phyloP scores from a whole-genome alignment of 2,888 invertebrate species.

The Biston stratarius region DNA sequence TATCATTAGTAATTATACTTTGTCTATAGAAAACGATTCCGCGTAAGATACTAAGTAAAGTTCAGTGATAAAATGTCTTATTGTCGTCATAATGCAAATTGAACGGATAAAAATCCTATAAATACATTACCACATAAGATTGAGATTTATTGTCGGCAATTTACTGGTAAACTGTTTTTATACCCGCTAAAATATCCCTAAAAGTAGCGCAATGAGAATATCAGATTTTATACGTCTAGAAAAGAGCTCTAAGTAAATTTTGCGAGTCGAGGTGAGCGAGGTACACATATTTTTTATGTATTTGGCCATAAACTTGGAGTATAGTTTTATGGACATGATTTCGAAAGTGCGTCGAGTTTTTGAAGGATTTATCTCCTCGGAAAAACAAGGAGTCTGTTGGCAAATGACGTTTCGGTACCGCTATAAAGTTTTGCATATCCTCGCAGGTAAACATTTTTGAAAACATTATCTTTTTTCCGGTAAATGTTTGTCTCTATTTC shows the following conservation, averaged over 20 bases:
- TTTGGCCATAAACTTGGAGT: slow-evolving; percentile 64
- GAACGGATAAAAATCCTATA: slow-evolving; percentile 21
- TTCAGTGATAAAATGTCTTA: slow-evolving; percentile 13
- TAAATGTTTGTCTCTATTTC: slow-evolving; percentile 7
- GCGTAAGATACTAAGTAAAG: slow-evolving; percentile 1
- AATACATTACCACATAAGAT: slow-evolving; percentile 31
- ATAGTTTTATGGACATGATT: slow-evolving; percentile 70
- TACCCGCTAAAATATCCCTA: slow-evolving; percentile 40
- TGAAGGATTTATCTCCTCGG: slow-evolving; percentile 57
- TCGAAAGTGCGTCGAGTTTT: slow-evolving; percentile 63
- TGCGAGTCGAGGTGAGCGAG: slow-evolving; percentile 50
- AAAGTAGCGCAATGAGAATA: slow-evolving; percentile 48
- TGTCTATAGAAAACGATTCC: not conserved
- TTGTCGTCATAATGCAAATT: slow-evolving; percentile 20
- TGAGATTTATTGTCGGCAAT: slow-evolving; percentile 30
- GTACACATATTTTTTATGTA: slow-evolving; percentile 62
- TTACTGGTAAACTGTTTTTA: slow-evolving; percentile 30
- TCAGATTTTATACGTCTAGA: slow-evolving; percentile 56
- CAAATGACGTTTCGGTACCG: slow-evolving; percentile 47
- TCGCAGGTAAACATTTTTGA: slow-evolving; percentile 10
- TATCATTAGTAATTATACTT: not conserved
- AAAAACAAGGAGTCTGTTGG: slow-evolving; percentile 50
- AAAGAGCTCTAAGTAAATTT: slow-evolving; percentile 62
- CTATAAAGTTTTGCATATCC: slow-evolving; percentile 39
- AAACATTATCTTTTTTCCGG: slow-evolving; percentile 4